These are phyloP conservation scores for Heliconius aoede DNA, from an alignment of 2,888 invertebrate genomes.

Conservation along the genomic window DNA sequence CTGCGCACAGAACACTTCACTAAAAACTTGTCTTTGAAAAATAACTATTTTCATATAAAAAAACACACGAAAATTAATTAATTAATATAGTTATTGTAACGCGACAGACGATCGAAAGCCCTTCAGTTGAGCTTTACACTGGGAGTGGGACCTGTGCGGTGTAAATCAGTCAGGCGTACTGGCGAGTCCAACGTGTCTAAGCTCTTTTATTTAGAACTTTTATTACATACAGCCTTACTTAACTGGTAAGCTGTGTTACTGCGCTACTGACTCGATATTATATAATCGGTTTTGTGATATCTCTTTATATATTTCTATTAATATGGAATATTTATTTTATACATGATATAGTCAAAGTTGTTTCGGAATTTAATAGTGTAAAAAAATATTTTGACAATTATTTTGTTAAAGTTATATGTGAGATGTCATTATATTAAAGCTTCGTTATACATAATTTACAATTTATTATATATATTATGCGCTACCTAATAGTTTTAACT, in stretches of 20 bases:
- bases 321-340: too few species aligned
- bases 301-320: background rate
- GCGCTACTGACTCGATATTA: constrained; percentile 1
- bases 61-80: constrained; percentile 77
- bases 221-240: constrained; percentile 21
- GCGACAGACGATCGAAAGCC: constrained; percentile 62
- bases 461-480: too few species aligned
- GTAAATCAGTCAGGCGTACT: constrained; percentile 44
- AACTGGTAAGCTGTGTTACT: constrained; percentile 22
- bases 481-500: too few species aligned
- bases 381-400: too few species aligned
- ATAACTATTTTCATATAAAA: constrained; percentile 67
- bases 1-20: constrained; percentile 54
- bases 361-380: too few species aligned
- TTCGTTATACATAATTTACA: too few species aligned
- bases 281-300: background rate
- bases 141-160: constrained; percentile 38
- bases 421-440: too few species aligned
- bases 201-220: constrained; percentile 27
- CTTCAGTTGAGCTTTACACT: constrained; percentile 52
- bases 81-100: constrained; percentile 68
- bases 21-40: constrained; percentile 47
- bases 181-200: constrained; percentile 36
- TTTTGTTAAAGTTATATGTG: too few species aligned
- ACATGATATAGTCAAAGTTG: too few species aligned